Evolutionary conservation across 2,888 invertebrate species (phyloP).

Genomic region (Oscheius sp.): DNA sequence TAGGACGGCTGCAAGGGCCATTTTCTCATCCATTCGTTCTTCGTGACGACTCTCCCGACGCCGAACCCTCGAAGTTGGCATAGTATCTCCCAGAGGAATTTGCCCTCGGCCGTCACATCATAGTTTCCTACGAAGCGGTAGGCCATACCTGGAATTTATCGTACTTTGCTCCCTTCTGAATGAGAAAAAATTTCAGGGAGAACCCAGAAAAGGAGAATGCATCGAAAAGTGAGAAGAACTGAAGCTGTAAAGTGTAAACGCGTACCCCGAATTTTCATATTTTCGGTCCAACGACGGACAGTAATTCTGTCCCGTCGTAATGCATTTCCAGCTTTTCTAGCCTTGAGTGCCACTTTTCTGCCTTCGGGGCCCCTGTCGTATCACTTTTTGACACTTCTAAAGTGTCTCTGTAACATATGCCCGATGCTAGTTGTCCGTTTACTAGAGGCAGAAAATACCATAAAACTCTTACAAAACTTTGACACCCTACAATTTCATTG

Average conservation of each 20-base stretch:
- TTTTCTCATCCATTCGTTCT: constrained; percentile 71
- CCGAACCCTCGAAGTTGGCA: constrained; percentile 70
- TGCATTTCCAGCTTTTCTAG: constrained; percentile 5
- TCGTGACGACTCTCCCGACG: constrained; percentile 69
- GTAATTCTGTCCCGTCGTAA: constrained; percentile 12
- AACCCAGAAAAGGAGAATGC: too few relatives aligned
- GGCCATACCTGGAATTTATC: constrained; percentile 33
- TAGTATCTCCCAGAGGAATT: constrained; percentile 71
- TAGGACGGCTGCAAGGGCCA: constrained; percentile 72
- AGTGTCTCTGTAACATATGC: too few relatives aligned
- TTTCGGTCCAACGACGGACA: neutral
- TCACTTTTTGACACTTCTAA: too few relatives aligned
- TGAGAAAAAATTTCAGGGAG: too few relatives aligned
- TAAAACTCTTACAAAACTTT: too few relatives aligned
- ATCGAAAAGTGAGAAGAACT: too few relatives aligned
- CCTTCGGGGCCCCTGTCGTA: too few relatives aligned
- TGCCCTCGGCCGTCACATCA: constrained; percentile 70
- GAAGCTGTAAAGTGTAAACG: too few relatives aligned
- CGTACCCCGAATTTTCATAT: neutral
- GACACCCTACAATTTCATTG: too few relatives aligned
- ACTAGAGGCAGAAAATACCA: too few relatives aligned
- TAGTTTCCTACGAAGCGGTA: constrained; percentile 68
- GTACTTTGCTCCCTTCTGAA: too few relatives aligned
- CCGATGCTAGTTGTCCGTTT: too few relatives aligned
- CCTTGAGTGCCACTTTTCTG: constrained; percentile 2